Evolutionary conservation across 2,888 invertebrate genomes (phyloP), one percentile per base, ranked within the genome.

Genomic region (Limnephilus auricula): DNA sequence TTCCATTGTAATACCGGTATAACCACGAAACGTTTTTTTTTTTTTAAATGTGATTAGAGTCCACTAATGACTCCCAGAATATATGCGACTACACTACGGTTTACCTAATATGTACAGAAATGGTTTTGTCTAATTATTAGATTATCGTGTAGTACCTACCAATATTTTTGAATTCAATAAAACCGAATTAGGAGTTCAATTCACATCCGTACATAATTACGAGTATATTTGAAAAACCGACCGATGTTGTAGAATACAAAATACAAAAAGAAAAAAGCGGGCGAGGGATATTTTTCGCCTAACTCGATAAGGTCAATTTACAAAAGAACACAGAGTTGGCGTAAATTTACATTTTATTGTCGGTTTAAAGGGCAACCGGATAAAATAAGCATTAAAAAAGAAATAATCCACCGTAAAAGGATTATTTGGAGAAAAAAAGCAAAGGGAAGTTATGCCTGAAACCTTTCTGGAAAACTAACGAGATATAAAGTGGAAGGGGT

Each of bases 361-460:
- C 82, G 85, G 30, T 85, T 40, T 40, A 34, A 34, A 88, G 87
- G 79, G 78, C 18, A 30, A 10, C 34, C 25, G 87, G 78, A 88
- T 88, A 88, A 88, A 88, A 88, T 88, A 88, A 88, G 78, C 65
- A 32, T 88, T 88, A 88, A 88, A 88, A 65, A 78, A 34, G 79
- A 88, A 88, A 88, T 88, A 88, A 88, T 88, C 87, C 87, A 4
- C 32, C 87, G 79, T 32, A 65, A 88, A 79, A 88, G 87, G 87
- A 88, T 88, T 88, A 88, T 88, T 34, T 25, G 79, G 85, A 50
- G 87, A 88, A 88, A 87, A 87, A 88, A 88, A 88, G 87, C 87
- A 34, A 34, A 34, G 87, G 34, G 31, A 30, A 79, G 87, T 88
- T 88, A 88, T 88, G 87, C 37, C n/a, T 37, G 78, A 78, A 88